Base-by-base conservation (phyloP, 1,140 invertebrate species). In the Chironomus striatipennis region DNA sequence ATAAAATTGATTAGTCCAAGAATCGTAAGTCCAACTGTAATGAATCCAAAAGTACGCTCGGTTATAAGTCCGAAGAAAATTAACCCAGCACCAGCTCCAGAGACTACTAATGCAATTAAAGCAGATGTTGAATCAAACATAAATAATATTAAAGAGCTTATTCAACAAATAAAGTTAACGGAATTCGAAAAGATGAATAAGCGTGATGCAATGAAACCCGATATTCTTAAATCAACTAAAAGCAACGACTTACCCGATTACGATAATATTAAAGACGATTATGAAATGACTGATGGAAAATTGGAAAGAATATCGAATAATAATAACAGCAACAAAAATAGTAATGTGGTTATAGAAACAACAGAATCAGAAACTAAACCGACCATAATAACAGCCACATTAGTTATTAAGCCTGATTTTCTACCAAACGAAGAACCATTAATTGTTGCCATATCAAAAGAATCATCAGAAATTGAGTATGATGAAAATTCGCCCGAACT, bases 191-290 rank as follows among this genome's bases (percentile, higher is more conserved):
- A 70, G 65, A 70, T 34, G 24, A 34, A 57, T 57, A 10, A 57
- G 47, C 9, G 18, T 20, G 65, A n/a, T 70, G 65, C 20, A 18
- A 21, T 70, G 20, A 70, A 70, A 70, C 65, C 65, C 17, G 65
- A 70, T 70, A 70, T 70, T 21, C 20, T 70, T 18, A 70, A 70
- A 70, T 21, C 65, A 18, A 17, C 65, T 20, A 15, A 70, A 70
- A 70, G 20, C 65, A 34, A 34, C 24, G 65, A 70, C 20, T 70
- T 70, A 21, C 65, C 65, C 17, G 65, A 70, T 70, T 70, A 70
- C 20, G 65, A 70, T 21, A 70, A 70, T 18, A 70, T 70, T 70
- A 70, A 70, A 70, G 65, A 70, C 17, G 65, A 70, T 70, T 70
- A 70, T 70, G 65, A 70, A 21, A 70, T 70, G 65, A 70, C 65